Percentiles rank a stretch among this genome's conserved stretches.
Evolutionary conservation across 2,113 vertebrate species (phyloP).

Genomic region (Scalopus aquaticus): DNA sequence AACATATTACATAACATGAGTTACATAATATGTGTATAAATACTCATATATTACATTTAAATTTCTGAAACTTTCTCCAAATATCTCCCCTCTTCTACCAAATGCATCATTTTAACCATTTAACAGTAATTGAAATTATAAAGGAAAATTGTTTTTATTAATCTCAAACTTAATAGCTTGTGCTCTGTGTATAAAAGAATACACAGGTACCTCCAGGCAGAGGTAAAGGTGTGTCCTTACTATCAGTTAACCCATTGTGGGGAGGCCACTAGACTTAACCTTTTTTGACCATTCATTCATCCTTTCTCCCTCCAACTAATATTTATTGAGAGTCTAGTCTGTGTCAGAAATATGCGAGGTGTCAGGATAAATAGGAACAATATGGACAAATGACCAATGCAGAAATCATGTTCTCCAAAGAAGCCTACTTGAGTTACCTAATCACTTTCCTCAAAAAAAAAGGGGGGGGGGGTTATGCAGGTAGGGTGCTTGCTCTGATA

Average conservation of each 20-base stretch:
- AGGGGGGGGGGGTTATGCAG: neutral
- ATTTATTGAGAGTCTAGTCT: neutral
- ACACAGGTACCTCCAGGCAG: neutral
- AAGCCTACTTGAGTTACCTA: neutral
- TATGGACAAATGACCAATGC: neutral
- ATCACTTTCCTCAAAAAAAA: neutral
- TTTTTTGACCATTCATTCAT: neutral
- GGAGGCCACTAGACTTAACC: neutral
- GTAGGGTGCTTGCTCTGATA: neutral
- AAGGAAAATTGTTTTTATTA: conserved; percentile 6
- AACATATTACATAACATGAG: neutral
- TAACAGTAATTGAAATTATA: neutral
- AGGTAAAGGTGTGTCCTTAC: neutral
- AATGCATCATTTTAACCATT: conserved; percentile 7
- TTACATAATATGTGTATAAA: neutral
- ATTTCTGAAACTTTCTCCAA: conserved; percentile 20
- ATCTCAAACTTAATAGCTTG: neutral
- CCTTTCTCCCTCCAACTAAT: neutral
- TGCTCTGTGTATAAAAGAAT: neutral
- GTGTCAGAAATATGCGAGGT: neutral
- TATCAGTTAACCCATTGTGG: neutral
- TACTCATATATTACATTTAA: neutral
- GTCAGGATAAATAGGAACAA: neutral
- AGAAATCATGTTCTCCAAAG: neutral
- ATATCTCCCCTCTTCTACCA: neutral